Percentiles rank a stretch among this genome's conserved stretches.
These are phyloP conservation scores for Naso thynnoides DNA, from an alignment of 2,797 vertebrate species.

Conservation along the genomic window DNA sequence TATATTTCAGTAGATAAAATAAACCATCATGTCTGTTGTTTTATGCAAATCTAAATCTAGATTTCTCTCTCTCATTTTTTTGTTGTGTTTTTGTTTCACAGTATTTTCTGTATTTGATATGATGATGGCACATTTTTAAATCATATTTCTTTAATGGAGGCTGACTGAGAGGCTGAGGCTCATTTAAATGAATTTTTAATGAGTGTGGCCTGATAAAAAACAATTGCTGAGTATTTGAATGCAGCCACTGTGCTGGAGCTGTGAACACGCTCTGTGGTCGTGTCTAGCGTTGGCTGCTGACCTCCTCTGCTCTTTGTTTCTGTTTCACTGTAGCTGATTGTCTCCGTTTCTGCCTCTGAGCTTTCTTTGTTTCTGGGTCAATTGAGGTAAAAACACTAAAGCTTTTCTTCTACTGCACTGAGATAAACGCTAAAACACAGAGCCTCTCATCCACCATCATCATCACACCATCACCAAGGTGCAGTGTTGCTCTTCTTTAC, in stretches of 20 bases:
- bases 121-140: too few species aligned
- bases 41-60: too few species aligned
- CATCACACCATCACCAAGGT: constrained; percentile 4
- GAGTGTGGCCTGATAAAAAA: constrained; percentile 20
- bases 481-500: not conserved
- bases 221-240: constrained; percentile 4
- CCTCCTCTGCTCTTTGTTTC: constrained; percentile 44
- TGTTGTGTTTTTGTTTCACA: too few species aligned
- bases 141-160: not conserved
- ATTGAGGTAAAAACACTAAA: constrained; percentile 25
- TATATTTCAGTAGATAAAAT: too few species aligned
- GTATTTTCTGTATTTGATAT: too few species aligned
- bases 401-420: constrained; percentile 46
- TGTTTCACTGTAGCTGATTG: constrained; percentile 39
- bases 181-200: not conserved
- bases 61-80: too few species aligned
- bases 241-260: not conserved
- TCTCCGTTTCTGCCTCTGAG: constrained; percentile 29
- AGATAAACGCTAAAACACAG: constrained; percentile 38
- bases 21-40: too few species aligned
- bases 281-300: not conserved
- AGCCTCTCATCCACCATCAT: constrained; percentile 7
- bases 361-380: constrained; percentile 21
- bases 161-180: not conserved
- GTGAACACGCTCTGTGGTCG: not conserved